Conservation (phyloP, 1,140 invertebrate genomes). For the Drosophila melanogaster region DNA sequence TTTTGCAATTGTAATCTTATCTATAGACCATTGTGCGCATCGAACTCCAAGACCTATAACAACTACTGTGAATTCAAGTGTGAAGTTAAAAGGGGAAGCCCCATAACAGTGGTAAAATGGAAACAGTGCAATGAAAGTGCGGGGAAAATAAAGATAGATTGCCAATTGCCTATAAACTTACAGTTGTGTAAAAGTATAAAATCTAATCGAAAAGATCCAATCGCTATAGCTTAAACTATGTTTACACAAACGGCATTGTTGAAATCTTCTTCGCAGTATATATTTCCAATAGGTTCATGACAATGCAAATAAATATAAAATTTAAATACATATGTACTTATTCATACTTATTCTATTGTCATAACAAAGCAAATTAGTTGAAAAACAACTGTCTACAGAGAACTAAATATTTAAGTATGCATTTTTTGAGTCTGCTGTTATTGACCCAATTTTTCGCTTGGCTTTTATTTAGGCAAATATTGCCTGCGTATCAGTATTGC, state of each 20-base stretch:
- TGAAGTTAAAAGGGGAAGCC: constrained; percentile 20
- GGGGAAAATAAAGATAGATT: too few species aligned
- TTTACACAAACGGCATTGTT: too few species aligned
- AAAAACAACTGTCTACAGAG: constrained; percentile 8
- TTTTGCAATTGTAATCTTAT: constrained; percentile 57
- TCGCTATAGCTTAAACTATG: neutral
- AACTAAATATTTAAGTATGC: neutral
- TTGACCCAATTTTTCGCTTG: constrained; percentile 46
- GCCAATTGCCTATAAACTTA: too few species aligned
- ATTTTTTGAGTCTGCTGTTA: constrained; percentile 15
- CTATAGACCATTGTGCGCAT: constrained; percentile 60
- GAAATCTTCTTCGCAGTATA: too few species aligned
- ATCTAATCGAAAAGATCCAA: too few species aligned
- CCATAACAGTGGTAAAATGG: neutral
- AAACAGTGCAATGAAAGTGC: neutral
- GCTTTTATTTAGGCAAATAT: constrained; percentile 44
- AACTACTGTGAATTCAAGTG: constrained; percentile 65
- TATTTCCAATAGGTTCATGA: too few species aligned
- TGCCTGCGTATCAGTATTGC: neutral
- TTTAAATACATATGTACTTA: neutral
- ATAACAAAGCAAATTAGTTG: neutral
- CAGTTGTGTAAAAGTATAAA: too few species aligned
- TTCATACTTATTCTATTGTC: neutral
- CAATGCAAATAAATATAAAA: neutral
- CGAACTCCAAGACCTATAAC: constrained; percentile 53